Evolutionary conservation across 2,113 vertebrate species (phyloP), one percentile per base, ranked within the genome.

Genomic region (Manacus vitellinus): DNA sequence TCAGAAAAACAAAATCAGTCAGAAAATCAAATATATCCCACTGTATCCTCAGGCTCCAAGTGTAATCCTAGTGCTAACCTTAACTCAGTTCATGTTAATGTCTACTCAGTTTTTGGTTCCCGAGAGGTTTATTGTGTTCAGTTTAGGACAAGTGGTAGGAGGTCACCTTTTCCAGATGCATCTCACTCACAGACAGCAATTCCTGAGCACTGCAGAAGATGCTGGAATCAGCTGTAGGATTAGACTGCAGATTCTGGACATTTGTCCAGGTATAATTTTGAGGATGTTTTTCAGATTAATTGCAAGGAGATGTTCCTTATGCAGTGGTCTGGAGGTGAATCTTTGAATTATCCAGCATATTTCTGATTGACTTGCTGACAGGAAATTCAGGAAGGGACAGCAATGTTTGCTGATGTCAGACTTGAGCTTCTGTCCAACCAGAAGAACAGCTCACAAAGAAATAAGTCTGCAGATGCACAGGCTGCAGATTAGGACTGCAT

Each of bases 401-500:
- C 4, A 4, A 20, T 33, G 19, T 65, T 84, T 92, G 65, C 51
- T 72, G 63, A 54, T 76, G 43, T 16, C 62, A 89, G 37, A 56
- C 20, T 54, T 55, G 51, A 92, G 52, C 58, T 84, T 81, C 52
- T 61, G 49, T 43, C 61, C 66, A 92, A 33, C 52, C n/a, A 72
- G 61, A 79, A 72, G 33, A 49, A 58, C 24, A 39, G 78, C 24
- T 87, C 71, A 23, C 62, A 89, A 14, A 81, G 82, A 70, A 94
- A 9, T 75, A 82, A 72, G 16, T 68, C 63, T 82, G 71, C 75
- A 95, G 72, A 92, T 81, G 76, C 70, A 81, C 56, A 78, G 44
- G 58, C 83, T 95, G 66, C 66, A 89, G 88, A 92, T 94, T 93
- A 94, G 39, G 73, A 75, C 54, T 91, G 86, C 74, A 91, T 94